Evolutionary conservation across 2,888 invertebrate species (phyloP).

Genomic region (Oxystoma pomonae): DNA sequence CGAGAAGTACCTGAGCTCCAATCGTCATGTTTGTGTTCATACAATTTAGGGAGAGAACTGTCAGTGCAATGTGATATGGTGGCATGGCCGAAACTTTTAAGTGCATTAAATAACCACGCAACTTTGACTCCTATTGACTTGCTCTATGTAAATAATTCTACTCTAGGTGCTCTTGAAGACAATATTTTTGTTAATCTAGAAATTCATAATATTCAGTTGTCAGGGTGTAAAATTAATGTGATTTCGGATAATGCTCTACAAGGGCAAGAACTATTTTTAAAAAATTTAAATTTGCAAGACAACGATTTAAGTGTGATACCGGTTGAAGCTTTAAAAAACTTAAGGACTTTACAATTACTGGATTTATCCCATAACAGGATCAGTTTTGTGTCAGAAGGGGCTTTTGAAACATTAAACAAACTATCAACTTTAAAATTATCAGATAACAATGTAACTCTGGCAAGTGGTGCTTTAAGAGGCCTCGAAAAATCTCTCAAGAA

Average conservation of each 20-base stretch:
- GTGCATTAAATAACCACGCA: constrained; percentile 69
- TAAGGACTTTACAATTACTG: constrained; percentile 70
- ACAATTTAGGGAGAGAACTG: constrained; percentile 77
- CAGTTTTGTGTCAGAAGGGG: constrained; percentile 64
- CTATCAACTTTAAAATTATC: constrained; percentile 79
- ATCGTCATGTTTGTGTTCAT: constrained; percentile 82
- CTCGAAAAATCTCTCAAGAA: constrained; percentile 80
- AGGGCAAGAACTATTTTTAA: constrained; percentile 76
- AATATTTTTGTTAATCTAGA: constrained; percentile 65
- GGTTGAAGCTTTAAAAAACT: constrained; percentile 61
- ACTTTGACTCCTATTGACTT: constrained; percentile 70
- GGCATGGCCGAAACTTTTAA: constrained; percentile 69
- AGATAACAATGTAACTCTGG: constrained; percentile 79
- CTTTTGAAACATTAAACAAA: constrained; percentile 68
- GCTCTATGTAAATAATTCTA: constrained; percentile 85
- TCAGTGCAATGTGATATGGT: constrained; percentile 91
- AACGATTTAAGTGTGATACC: constrained; percentile 79
- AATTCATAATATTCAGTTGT: constrained; percentile 80
- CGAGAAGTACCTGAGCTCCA: constrained; percentile 69
- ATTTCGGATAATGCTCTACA: constrained; percentile 72
- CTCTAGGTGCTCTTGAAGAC: constrained; percentile 63
- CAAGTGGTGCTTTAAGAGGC: constrained; percentile 68
- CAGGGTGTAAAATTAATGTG: constrained; percentile 71
- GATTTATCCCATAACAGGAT: constrained; percentile 84
- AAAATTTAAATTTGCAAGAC: constrained; percentile 81